These are phyloP conservation scores for Notodonta ziczac DNA, from an alignment of 2,888 invertebrate species.

Conservation along the genomic window DNA sequence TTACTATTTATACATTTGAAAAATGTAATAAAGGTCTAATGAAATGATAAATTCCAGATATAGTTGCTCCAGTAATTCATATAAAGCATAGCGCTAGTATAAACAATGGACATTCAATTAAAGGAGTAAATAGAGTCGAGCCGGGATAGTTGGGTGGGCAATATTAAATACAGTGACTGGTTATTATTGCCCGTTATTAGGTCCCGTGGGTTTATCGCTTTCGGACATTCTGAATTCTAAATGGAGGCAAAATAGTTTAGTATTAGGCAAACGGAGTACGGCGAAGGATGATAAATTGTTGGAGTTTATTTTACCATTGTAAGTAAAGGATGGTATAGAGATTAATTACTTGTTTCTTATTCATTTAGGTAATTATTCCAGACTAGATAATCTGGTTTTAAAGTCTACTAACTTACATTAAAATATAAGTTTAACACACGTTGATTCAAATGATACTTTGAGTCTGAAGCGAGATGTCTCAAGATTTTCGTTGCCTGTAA, in stretches of 20 bases:
- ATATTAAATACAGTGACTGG: constrained; percentile 51
- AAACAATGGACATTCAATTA: constrained; percentile 61
- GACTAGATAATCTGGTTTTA: too few species aligned
- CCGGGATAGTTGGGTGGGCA: constrained; percentile 39
- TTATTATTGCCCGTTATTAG: constrained; percentile 60
- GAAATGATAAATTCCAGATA: constrained; percentile 1
- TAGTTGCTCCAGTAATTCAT: neutral
- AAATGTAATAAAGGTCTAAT: neutral
- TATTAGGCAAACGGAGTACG: neutral
- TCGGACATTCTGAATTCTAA: constrained; percentile 58
- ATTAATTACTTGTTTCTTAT: neutral
- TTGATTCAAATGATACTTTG: too few species aligned
- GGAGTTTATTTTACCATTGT: neutral
- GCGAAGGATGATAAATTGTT: neutral
- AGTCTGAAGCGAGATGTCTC: too few species aligned
- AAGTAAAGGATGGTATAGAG: neutral
- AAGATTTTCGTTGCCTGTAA: too few species aligned
- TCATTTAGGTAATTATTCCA: too few species aligned
- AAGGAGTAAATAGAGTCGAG: constrained; percentile 41
- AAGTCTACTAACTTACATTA: too few species aligned
- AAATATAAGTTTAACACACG: too few species aligned
- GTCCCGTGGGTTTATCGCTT: constrained; percentile 52
- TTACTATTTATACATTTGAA: neutral
- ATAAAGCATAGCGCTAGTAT: constrained; percentile 34
- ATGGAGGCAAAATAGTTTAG: constrained; percentile 29